phyloP scores from a whole-genome alignment of 2,113 vertebrate genomes.

The Macquaria ambigua region DNA sequence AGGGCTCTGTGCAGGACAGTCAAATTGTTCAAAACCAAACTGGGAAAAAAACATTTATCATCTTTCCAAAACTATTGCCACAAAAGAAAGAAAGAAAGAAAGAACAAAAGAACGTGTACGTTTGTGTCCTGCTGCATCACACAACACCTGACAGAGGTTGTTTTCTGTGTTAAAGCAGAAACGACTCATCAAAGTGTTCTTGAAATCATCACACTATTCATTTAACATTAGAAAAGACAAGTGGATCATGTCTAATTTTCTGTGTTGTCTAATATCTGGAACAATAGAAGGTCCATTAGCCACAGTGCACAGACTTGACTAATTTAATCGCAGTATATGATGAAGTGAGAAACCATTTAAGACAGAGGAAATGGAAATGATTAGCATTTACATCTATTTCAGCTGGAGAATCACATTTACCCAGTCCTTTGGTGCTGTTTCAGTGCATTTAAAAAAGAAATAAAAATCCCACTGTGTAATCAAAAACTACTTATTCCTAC shows the following conservation, averaged over 20 bases:
- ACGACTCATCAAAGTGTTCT: background rate
- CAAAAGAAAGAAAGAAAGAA: too few relatives aligned
- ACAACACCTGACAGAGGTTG: background rate
- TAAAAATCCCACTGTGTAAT: conserved; percentile 33
- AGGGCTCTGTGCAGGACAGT: background rate
- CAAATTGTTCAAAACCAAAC: background rate
- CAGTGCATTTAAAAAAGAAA: conserved; percentile 11
- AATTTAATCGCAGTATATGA: conserved; percentile 55
- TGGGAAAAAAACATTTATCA: background rate
- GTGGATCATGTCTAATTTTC: conserved; percentile 41
- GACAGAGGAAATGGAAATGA: conserved; percentile 41
- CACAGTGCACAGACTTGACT: conserved; percentile 40
- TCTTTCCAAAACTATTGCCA: background rate
- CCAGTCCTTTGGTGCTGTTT: conserved; percentile 5
- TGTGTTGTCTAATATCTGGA: conserved; percentile 49
- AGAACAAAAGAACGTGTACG: too few relatives aligned
- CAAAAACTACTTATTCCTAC: conserved; percentile 32
- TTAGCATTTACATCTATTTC: conserved; percentile 32
- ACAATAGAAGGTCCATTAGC: conserved; percentile 60
- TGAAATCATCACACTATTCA: background rate
- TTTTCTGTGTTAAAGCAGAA: background rate
- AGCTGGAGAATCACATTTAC: conserved; percentile 33
- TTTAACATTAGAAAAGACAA: conserved; percentile 28
- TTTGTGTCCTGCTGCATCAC: background rate
- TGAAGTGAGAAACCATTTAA: conserved; percentile 54